Evolutionary conservation across 23 tunicate genomes (phyloP).

Genomic region (Corella eumyota): DNA sequence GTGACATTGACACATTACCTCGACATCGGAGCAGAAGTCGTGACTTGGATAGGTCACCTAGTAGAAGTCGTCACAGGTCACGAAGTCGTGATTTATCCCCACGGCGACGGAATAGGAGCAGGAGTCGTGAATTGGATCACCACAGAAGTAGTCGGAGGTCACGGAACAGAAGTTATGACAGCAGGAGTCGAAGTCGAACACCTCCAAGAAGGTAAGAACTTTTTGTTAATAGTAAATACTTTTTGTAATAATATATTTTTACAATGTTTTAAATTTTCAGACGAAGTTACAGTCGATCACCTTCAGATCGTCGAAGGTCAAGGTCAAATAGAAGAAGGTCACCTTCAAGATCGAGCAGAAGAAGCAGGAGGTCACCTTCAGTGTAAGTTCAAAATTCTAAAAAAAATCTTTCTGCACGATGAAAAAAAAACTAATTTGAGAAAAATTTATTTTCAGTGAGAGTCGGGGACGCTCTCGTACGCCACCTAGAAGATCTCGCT

Average conservation of each 20-base stretch:
- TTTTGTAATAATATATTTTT: too few relatives aligned
- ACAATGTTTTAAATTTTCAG: too few relatives aligned
- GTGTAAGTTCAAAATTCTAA: constrained; percentile 7
- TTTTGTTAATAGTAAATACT: too few relatives aligned
- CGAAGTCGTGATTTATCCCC: constrained; percentile 28
- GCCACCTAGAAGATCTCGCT: constrained; percentile 59
- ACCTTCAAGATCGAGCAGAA: constrained; percentile 35
- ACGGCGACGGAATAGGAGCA: constrained; percentile 30
- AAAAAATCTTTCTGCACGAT: too few relatives aligned
- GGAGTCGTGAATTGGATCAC: constrained; percentile 36
- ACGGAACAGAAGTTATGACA: constrained; percentile 8
- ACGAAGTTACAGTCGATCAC: constrained; percentile 71
- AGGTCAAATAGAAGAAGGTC: constrained; percentile 29
- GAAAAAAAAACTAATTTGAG: too few relatives aligned
- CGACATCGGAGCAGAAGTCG: constrained; percentile 55
- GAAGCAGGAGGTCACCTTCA: constrained; percentile 26
- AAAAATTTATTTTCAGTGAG: constrained; percentile 9
- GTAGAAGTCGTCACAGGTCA: constrained; percentile 28
- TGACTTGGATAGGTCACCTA: constrained; percentile 34
- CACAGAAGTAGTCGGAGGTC: constrained; percentile 16
- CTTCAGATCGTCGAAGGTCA: too few relatives aligned
- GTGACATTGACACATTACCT: constrained; percentile 50
- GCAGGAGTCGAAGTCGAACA: constrained; percentile 64
- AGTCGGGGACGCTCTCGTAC: too few relatives aligned
- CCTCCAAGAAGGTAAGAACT: constrained; percentile 45